Conservation (phyloP, 1,140 invertebrate genomes). For the Hyphantria cunea region DNA sequence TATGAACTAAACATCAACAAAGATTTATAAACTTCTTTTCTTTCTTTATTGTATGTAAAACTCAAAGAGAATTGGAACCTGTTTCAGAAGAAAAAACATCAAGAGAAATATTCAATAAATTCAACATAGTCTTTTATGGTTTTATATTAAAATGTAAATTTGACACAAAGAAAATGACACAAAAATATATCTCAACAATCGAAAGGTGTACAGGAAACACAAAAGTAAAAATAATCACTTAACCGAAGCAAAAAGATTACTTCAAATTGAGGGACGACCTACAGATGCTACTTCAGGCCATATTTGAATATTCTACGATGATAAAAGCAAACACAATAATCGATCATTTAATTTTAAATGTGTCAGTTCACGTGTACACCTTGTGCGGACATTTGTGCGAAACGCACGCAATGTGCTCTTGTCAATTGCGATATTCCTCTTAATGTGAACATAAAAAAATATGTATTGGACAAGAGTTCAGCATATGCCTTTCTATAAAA, state of each 20-base stretch:
- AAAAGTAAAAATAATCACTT: too few relatives aligned
- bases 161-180: not conserved
- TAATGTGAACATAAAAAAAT: too few relatives aligned
- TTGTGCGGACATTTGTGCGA: constrained; percentile 48
- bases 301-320: constrained; percentile 22
- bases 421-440: constrained; percentile 46
- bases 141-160: not conserved
- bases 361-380: constrained; percentile 51
- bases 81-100: too few relatives aligned
- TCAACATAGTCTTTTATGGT: not conserved
- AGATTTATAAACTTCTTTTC: too few relatives aligned
- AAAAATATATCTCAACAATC: not conserved
- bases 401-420: constrained; percentile 58
- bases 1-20: too few relatives aligned
- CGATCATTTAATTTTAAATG: constrained; percentile 44
- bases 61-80: too few relatives aligned
- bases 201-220: not conserved
- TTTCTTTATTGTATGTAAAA: too few relatives aligned
- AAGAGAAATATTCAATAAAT: too few relatives aligned
- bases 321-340: constrained; percentile 47
- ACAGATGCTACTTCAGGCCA: constrained; percentile 18
- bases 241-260: not conserved
- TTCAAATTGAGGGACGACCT: not conserved
- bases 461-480: too few relatives aligned
- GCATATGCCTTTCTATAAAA: too few relatives aligned